A percentile compares a stretch with the other conserved stretches of the same genome.
Conservation (phyloP, 2,888 invertebrate genomes). For the Ceramica pisi region DNA sequence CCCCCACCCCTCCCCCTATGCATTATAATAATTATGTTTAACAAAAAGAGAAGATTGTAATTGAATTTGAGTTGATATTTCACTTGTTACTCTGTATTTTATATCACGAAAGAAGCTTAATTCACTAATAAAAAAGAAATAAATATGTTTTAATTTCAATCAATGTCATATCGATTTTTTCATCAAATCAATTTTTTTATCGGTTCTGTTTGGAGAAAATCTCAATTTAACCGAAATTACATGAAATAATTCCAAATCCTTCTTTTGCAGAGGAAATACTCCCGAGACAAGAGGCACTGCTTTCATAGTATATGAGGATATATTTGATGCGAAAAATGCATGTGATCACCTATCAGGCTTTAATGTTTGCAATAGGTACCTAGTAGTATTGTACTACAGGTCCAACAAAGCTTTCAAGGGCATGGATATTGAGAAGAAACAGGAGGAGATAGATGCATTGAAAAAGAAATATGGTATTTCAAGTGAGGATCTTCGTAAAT, state of each 20-base stretch:
- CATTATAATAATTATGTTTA: no score
- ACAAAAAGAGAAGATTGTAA: no score
- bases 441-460: conserved; percentile 98
- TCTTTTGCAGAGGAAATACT: conserved; percentile 96
- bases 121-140: no score
- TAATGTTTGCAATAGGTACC: conserved; percentile 99
- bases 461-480: conserved; percentile 98
- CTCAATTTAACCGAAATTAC: neutral
- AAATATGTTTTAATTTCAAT: no score
- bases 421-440: conserved; percentile 98
- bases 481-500: conserved; percentile 89
- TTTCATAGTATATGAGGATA: conserved; percentile 99
- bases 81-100: no score
- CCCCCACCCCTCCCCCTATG: no score
- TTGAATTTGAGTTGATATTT: no score
- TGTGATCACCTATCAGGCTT: conserved; percentile 99
- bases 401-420: conserved; percentile 98
- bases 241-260: neutral
- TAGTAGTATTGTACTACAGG: conserved; percentile 99
- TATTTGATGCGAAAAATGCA: conserved; percentile 99
- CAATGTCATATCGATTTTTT: no score
- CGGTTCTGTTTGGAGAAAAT: no score
- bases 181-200: no score
- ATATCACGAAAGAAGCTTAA: no score
- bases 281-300: conserved; percentile 99